These are phyloP conservation scores for Boulengeromyrus knoepffleri DNA, from an alignment of 2,113 vertebrate species.

Conservation along the genomic window DNA sequence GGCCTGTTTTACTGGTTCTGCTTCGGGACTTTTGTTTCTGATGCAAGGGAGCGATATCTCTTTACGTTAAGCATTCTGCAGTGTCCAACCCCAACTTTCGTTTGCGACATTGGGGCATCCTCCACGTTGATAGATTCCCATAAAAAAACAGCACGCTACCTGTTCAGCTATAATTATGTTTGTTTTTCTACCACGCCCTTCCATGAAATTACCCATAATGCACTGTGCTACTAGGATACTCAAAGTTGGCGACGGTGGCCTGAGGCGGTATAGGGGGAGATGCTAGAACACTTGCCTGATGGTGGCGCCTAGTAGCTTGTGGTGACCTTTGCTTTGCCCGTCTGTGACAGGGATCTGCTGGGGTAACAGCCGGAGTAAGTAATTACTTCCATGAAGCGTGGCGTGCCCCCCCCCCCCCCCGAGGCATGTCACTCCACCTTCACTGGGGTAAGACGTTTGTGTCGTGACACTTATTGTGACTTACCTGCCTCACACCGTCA, in stretches of 20 bases:
- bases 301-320: neutral
- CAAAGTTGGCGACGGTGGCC: neutral
- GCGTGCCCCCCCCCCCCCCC: neutral
- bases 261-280: neutral
- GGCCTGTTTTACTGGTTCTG: neutral
- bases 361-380: neutral
- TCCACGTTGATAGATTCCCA: neutral
- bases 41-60: neutral
- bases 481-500: neutral
- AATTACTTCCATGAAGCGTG: conserved; percentile 3
- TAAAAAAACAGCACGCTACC: neutral
- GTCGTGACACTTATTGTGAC: neutral
- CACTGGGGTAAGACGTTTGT: neutral
- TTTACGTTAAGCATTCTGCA: neutral
- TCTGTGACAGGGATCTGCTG: neutral
- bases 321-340: conserved; percentile 1
- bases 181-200: neutral
- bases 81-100: neutral
- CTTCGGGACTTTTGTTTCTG: neutral
- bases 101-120: neutral
- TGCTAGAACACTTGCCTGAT: neutral
- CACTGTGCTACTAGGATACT: neutral
- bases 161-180: neutral
- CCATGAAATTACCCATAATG: neutral
- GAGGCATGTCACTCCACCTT: neutral